Evolutionary conservation across 2,888 invertebrate species (phyloP), one percentile per base, ranked within the genome.

Genomic region (Busseola fusca): DNA sequence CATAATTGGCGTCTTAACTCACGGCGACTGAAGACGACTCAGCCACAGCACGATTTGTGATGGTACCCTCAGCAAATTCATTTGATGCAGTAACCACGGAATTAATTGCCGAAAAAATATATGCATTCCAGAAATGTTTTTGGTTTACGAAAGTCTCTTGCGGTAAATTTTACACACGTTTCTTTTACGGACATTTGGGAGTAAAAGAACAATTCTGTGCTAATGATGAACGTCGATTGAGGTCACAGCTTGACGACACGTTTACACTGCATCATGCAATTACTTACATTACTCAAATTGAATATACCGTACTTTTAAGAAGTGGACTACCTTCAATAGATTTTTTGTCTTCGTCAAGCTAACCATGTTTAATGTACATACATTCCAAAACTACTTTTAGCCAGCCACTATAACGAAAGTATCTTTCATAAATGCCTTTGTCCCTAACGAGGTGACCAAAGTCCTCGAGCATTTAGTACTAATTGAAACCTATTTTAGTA

Each of bases 1-100:
- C 80, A 82, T 88, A 88, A 88, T 88, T 86, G 88, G 85, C 77
- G 77, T 81, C 79, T 87, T 84, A 84, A 87, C 77, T 84, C 81
- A 74, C 67, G 56, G 50, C 58, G 73, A 75, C 71, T 73, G n/a
- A 64, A 81, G 80, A 83, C 80, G 80, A 70, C 65, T n/a, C 59
- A 68, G 69, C 48, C 64, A 68, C 76, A 80, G 68, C 72, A 75
- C 74, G 74, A 81, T 76, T 78, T 54, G 77, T 79, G 59, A 64
- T 58, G 78, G 78, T 59, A 71, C 71, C 79, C 74, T 64, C 68
- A 60, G 68, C 76, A 80, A 85, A 85, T 84, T 81, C 76, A 85
- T 85, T 84, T 77, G 82, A 76, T 77, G 79, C 78, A 81, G 80
- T 57, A 77, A 81, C 67, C 59, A 68, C 18, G 57, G 37, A 67